Evolutionary conservation across 2,797 vertebrate species (phyloP), one percentile per base, ranked within the genome.

Genomic region (Sebastes goodei): DNA sequence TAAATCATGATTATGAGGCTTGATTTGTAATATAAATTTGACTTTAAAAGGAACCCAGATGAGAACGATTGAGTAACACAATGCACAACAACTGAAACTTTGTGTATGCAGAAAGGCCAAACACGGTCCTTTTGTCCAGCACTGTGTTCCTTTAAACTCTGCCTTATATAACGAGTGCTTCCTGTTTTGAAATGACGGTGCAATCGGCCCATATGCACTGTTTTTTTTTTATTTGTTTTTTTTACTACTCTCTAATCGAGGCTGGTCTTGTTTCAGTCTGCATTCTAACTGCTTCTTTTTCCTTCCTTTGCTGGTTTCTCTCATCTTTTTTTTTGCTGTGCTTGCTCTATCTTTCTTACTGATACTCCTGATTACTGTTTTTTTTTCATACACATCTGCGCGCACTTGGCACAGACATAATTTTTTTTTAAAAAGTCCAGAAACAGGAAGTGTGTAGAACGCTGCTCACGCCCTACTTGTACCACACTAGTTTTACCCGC

Each of bases 371-470:
- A 32, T 69, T 79, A n/a, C 49, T 52, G 49, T 21, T 5, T 29
- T 33, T 38, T 38, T 17, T 62, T 32, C 32, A 57, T 60, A 69
- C 32, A 66, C 42, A 61, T 66, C 7, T 62, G 60, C 17, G 20
- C 62, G 65, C 12, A 55, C 23, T 70, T 73, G 27, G 10, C n/a
- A 64, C 5, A 60, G 27, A 75, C 33, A 55, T 12, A 0, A 83
- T 38, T 38, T 14, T 38, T 38, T 38, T 14, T 14, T 1, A 38
- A 38, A 38, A 38, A 32, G 3, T 33, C 17, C 20, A 85, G 86
- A 93, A 95, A 94, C 92, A 94, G 95, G 96, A 96, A 96, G 95
- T 91, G 74, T 84, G 80, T 91, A 78, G 74, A 74, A 84, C 56
- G 75, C n/a, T 57, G 86, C 63, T 81, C 82, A 93, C 89, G 46